These are phyloP conservation scores for Scaptomyza tumidula DNA, from an alignment of 2,888 invertebrate genomes.

Conservation along the genomic window DNA sequence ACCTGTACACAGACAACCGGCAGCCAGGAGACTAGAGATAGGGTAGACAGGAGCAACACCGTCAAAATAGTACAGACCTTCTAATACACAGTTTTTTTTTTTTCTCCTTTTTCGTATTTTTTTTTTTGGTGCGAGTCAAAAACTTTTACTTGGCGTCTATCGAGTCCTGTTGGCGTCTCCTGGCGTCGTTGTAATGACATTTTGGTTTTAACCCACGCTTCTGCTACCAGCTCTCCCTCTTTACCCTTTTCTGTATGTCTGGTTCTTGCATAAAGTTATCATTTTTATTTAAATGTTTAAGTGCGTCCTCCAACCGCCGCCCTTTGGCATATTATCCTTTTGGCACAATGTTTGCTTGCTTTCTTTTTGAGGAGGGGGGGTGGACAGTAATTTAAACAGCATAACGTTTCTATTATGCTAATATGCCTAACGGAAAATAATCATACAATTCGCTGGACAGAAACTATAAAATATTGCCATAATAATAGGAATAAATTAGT, in stretches of 20 bases:
- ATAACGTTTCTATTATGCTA: slow-evolving; percentile 73
- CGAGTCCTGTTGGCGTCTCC: slow-evolving; percentile 57
- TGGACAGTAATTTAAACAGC: slow-evolving; percentile 45
- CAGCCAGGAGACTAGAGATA: slow-evolving; percentile 28
- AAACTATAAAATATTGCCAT: slow-evolving; percentile 28
- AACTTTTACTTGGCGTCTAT: slow-evolving; percentile 82
- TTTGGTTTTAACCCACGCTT: slow-evolving; percentile 58
- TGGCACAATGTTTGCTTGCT: slow-evolving; percentile 23
- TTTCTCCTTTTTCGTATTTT: slow-evolving; percentile 19
- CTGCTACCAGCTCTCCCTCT: neutral
- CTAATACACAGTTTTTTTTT: slow-evolving; percentile 59
- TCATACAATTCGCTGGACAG: slow-evolving; percentile 47
- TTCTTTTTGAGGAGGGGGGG: neutral
- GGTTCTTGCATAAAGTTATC: slow-evolving; percentile 73
- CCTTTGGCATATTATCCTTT: slow-evolving; percentile 1
- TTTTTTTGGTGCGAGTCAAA: slow-evolving; percentile 53
- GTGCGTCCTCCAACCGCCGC: slow-evolving; percentile 39
- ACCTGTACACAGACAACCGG: slow-evolving; percentile 70
- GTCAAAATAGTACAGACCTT: slow-evolving; percentile 47
- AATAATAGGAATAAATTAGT: slow-evolving; percentile 41
- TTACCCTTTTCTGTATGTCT: slow-evolving; percentile 53
- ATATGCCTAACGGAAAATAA: slow-evolving; percentile 55
- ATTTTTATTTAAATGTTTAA: slow-evolving; percentile 82
- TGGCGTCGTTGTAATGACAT: slow-evolving; percentile 72
- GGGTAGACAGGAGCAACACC: slow-evolving; percentile 41